A percentile compares a stretch with the other conserved stretches of the same genome.
Conservation (phyloP, 2,113 vertebrate species). For the Bucco capensis region DNA sequence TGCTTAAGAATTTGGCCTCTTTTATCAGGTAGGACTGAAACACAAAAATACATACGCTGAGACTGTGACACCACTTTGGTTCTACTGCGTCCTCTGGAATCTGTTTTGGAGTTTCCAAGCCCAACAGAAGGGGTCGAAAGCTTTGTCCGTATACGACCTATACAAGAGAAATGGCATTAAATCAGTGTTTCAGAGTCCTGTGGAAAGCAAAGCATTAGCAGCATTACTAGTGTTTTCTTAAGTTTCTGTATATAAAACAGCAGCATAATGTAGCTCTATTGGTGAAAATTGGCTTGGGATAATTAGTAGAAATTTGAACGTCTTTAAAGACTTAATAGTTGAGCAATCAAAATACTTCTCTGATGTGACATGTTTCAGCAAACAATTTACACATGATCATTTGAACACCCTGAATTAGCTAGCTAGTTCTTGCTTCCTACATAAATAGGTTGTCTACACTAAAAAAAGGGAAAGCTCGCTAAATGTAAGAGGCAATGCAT, state of each 20-base stretch:
- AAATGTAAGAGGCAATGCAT: neutral
- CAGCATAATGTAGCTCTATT: neutral
- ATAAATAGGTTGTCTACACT: neutral
- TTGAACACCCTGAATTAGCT: neutral
- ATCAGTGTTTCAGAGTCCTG: neutral
- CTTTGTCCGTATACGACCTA: slow-evolving; percentile 89
- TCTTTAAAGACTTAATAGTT: neutral
- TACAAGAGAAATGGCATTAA: slow-evolving; percentile 1
- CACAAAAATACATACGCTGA: slow-evolving; percentile 85
- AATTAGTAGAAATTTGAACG: slow-evolving; percentile 59
- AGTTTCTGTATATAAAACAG: neutral
- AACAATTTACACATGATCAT: neutral
- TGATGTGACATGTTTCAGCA: neutral
- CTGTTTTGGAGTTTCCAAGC: slow-evolving; percentile 81
- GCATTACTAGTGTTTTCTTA: neutral
- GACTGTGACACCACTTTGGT: slow-evolving; percentile 96
- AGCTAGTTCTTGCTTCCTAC: neutral
- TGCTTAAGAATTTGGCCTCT: slow-evolving; percentile 31
- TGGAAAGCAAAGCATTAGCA: neutral
- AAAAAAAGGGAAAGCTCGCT: neutral
- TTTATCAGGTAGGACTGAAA: neutral
- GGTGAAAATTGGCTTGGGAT: neutral
- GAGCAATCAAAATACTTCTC: neutral
- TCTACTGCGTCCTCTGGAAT: slow-evolving; percentile 90
- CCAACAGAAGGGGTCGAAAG: slow-evolving; percentile 78